Base-by-base conservation (phyloP, 2,797 vertebrate genomes). In the Megalops cyprinoides region DNA sequence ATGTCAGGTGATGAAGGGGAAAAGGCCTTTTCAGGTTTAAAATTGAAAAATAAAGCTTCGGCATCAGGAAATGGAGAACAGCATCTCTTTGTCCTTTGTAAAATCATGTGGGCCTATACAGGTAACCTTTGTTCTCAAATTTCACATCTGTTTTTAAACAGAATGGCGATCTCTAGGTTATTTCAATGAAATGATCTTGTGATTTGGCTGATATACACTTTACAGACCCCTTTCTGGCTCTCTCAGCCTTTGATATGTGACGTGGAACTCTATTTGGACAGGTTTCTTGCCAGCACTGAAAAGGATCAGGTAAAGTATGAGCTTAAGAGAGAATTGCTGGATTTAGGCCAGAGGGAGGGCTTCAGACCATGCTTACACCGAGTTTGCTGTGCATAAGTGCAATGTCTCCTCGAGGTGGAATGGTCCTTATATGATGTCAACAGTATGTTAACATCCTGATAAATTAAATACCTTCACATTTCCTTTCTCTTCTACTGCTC, bases 161-260 rank as follows among this genome's bases (percentile, higher is more conserved):
- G n/a, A 62, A 28, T 60, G 65, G 12, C 28, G 37, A 34, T n/a
- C n/a, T n/a, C n/a, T 65, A 31, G 46, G 46, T 10, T 10, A 48
- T 4, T 65, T 14, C 2, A 0, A 65, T 34, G 60, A 14, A 10
- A 65, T 65, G 60, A 34, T 65, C 3, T 31, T 37, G 60, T 34
- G n/a, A n/a, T n/a, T n/a, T n/a, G n/a, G n/a, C n/a, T n/a, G n/a
- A n/a, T n/a, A n/a, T 53, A 14, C 18, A 34, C 15, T 60, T 31
- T 6, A 18, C n/a, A 60, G n/a, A 31, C 58, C 7, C 58, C 15
- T n/a, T 31, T 60, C 14, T 60, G 55, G 31, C 58, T 39, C 20
- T 49, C 67, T 74, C 67, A 51, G 69, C 39, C 15, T 28, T 71
- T 71, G 20, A 56, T 25, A 15, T 69, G 65, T 53, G 15, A 73